phyloP scores from a whole-genome alignment of 2,888 invertebrate genomes.

The Drosophila sordidula region DNA sequence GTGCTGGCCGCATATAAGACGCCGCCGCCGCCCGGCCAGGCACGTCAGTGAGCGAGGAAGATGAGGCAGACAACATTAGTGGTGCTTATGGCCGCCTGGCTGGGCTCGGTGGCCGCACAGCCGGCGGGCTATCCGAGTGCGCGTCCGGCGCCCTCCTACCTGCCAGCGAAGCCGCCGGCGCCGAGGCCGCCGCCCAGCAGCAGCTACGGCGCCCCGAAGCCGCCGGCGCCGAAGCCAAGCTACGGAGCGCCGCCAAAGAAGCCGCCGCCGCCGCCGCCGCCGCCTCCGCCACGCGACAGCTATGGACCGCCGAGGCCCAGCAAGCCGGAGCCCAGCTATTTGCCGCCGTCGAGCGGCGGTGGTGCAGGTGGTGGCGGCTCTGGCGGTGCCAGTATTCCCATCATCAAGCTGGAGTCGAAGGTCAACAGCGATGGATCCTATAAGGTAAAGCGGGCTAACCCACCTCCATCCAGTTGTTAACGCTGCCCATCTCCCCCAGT shows the following conservation, averaged over 20 bases:
- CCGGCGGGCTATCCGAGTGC: conserved; percentile 78
- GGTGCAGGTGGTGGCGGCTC: conserved; percentile 43
- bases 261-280: conserved; percentile 25
- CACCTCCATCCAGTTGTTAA: rapidly evolving
- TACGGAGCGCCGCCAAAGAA: conserved; percentile 54
- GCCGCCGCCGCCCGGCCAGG: conserved; percentile 2
- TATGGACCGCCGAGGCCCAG: conserved; percentile 46
- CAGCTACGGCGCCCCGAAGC: conserved; percentile 50
- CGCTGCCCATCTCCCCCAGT: conserved; percentile 78
- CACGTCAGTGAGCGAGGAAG: conserved; percentile 29
- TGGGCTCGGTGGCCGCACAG: conserved; percentile 32
- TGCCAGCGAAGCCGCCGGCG: conserved; percentile 46
- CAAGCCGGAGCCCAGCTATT: conserved; percentile 56
- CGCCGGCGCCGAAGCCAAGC: conserved; percentile 32
- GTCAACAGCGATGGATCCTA: conserved; percentile 83
- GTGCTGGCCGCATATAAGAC: conserved; percentile 59
- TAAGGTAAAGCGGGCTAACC: conserved; percentile 63
- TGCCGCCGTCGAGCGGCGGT: conserved; percentile 62
- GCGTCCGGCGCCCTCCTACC: conserved; percentile 49
- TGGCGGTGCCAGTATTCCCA: conserved; percentile 80
- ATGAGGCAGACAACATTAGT: conserved; percentile 51
- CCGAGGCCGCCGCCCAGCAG: conserved; percentile 26
- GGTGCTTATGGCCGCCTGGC: conserved; percentile 22
- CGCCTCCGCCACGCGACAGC: conserved; percentile 34
- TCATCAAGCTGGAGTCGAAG: conserved; percentile 82